Conservation (phyloP, 2,888 invertebrate genomes). For the Pseudoips prasinana region DNA sequence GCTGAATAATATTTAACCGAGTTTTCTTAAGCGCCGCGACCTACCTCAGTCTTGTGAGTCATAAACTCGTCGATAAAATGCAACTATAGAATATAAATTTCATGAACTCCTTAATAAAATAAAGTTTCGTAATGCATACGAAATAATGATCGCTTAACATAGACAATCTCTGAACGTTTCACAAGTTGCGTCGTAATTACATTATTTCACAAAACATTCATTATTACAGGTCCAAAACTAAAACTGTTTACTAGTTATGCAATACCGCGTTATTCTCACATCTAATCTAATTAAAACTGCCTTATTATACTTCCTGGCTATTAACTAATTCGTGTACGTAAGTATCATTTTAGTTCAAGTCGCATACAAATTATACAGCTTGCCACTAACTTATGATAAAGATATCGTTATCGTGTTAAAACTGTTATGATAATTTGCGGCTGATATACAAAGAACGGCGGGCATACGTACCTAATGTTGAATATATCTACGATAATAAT, state of each 20-base stretch:
- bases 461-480: conserved; percentile 11
- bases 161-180: neutral
- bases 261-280: neutral
- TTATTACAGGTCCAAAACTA: too few species aligned
- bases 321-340: conserved; percentile 9
- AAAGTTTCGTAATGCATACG: too few species aligned
- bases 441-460: conserved; percentile 24
- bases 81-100: too few species aligned
- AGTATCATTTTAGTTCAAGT: conserved; percentile 13
- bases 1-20: too few species aligned
- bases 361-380: conserved; percentile 14
- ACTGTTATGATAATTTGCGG: conserved; percentile 44
- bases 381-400: conserved; percentile 30
- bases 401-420: conserved; percentile 43
- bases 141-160: too few species aligned
- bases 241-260: too few species aligned
- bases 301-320: conserved; percentile 1
- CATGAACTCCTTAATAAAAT: too few species aligned
- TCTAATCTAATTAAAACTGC: neutral
- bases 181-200: conserved; percentile 3
- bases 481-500: too few species aligned
- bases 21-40: too few species aligned
- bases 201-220: conserved; percentile 1
- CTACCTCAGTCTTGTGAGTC: too few species aligned
- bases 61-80: too few species aligned